Evolutionary conservation across 2,888 invertebrate species (phyloP).

Genomic region (Drosophila niveifrons): DNA sequence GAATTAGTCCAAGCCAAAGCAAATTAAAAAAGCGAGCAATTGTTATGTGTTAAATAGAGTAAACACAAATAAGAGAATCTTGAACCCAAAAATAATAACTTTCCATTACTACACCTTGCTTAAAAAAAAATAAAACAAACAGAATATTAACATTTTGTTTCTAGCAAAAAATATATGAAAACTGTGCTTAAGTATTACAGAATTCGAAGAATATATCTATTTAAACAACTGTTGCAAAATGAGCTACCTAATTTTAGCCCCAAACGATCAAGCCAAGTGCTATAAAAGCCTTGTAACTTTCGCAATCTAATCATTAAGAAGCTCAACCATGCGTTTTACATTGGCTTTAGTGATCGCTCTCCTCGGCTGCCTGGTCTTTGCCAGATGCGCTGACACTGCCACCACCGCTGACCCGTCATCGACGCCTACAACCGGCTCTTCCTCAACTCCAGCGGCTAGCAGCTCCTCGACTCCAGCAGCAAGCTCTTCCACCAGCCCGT

Average conservation of each 20-base stretch:
- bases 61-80: neutral
- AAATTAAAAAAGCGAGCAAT: no score
- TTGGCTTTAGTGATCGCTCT: neutral
- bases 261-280: neutral
- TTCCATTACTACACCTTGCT: neutral
- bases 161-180: neutral
- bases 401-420: neutral
- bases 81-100: neutral
- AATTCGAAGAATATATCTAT: neutral
- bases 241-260: neutral
- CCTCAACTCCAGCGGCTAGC: no score
- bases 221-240: neutral
- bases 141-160: neutral
- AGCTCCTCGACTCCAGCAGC: no score
- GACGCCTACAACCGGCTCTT: no score
- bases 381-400: neutral
- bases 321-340: neutral
- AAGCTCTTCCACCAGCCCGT: no score
- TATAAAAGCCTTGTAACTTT: conserved; percentile 2
- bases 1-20: no score
- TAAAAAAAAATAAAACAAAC: neutral
- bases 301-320: neutral
- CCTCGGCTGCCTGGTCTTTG: neutral
- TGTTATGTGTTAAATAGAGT: neutral
- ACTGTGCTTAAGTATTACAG: neutral